Percentiles rank a stretch among this genome's conserved stretches.
These are phyloP conservation scores for Lasioglossum villosulum DNA, from an alignment of 2,888 invertebrate genomes.

Conservation along the genomic window DNA sequence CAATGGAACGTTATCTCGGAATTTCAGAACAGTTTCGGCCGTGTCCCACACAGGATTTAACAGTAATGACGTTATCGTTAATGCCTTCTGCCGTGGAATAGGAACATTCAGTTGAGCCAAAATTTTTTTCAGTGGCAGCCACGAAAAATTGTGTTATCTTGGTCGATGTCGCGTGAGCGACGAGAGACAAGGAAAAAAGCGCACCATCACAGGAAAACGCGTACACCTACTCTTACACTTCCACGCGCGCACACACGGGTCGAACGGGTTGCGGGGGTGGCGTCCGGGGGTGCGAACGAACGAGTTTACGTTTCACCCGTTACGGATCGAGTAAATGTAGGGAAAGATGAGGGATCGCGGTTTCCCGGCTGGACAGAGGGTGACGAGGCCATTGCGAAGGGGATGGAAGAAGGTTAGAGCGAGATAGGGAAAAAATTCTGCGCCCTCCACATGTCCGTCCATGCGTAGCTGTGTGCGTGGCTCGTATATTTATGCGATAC, in stretches of 20 bases:
- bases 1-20: conserved; percentile 29
- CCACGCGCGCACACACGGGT: neutral
- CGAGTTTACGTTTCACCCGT: conserved; percentile 79
- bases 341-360: conserved; percentile 80
- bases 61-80: conserved; percentile 62
- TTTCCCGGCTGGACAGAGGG: conserved; percentile 74
- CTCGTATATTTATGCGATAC: conserved; percentile 80
- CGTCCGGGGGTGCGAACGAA: conserved; percentile 70
- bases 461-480: conserved; percentile 72
- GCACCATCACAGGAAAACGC: conserved; percentile 2
- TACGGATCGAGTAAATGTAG: conserved; percentile 79
- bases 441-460: conserved; percentile 67
- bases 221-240: conserved; percentile 3
- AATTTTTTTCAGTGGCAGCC: conserved; percentile 56
- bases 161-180: conserved; percentile 67
- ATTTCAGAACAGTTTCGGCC: conserved; percentile 30
- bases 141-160: conserved; percentile 72
- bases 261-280: conserved; percentile 9
- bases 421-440: conserved; percentile 67
- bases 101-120: conserved; percentile 45
- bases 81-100: conserved; percentile 40
- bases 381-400: conserved; percentile 45
- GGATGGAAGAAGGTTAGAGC: conserved; percentile 40
- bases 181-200: conserved; percentile 59
- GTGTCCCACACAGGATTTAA: conserved; percentile 38